These are phyloP conservation scores for Hyperoplus lanceolatus DNA, from an alignment of 2,797 vertebrate species.

Conservation along the genomic window DNA sequence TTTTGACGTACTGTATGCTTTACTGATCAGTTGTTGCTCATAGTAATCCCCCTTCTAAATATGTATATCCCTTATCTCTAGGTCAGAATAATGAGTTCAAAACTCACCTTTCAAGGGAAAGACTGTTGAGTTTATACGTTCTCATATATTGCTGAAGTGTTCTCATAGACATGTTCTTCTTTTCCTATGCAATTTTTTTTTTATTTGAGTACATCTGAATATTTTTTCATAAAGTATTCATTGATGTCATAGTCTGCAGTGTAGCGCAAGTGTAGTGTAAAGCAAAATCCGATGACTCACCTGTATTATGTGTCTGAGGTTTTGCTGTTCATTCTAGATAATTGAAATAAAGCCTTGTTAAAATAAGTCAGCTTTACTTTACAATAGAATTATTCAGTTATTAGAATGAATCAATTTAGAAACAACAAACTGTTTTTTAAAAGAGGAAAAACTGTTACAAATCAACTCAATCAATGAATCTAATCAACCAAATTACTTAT, in stretches of 20 bases:
- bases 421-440: too few relatives aligned
- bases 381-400: too few relatives aligned
- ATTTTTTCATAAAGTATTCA: not conserved
- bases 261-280: too few relatives aligned
- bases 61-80: not conserved
- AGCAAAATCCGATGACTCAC: constrained; percentile 14
- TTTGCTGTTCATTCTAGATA: constrained; percentile 1
- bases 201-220: too few relatives aligned
- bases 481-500: too few relatives aligned
- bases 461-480: too few relatives aligned
- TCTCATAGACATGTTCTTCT: not conserved
- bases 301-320: not conserved
- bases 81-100: not conserved
- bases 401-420: too few relatives aligned
- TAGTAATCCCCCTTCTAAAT: not conserved
- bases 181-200: not conserved
- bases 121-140: not conserved
- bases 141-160: not conserved
- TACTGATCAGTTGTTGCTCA: not conserved
- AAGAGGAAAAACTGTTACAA: too few relatives aligned
- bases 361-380: not conserved
- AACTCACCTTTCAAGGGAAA: constrained; percentile 9
- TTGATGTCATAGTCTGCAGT: too few relatives aligned
- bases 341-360: not conserved
- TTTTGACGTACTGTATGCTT: too few relatives aligned